Evolutionary conservation across 2,113 vertebrate species (phyloP).

Genomic region (Dromaius novaehollandiae): DNA sequence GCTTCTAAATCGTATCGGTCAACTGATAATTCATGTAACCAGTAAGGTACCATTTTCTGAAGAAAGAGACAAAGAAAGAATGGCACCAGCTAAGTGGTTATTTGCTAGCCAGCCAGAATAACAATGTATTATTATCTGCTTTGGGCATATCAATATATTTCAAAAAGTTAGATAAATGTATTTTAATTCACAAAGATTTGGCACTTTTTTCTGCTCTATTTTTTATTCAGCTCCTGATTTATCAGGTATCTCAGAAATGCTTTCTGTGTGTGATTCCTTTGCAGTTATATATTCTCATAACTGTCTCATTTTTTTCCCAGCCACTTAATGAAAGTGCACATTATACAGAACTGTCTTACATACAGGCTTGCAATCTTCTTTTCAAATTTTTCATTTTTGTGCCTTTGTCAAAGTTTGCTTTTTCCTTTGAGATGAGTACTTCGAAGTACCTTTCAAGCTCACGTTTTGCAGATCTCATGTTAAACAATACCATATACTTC

Average conservation of each 20-base stretch:
- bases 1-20: not conserved
- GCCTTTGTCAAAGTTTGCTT: not conserved
- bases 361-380: not conserved
- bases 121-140: not conserved
- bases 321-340: not conserved
- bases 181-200: slow-evolving; percentile 1
- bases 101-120: not conserved
- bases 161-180: not conserved
- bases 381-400: not conserved
- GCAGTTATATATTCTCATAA: not conserved
- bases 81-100: not conserved
- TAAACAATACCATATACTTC: not conserved
- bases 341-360: not conserved
- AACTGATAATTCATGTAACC: not conserved
- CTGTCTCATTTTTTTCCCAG: not conserved
- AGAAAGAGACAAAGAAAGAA: not conserved
- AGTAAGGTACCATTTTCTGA: not conserved
- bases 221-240: not conserved
- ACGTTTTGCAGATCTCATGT: not conserved
- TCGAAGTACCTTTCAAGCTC: not conserved
- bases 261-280: not conserved
- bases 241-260: not conserved
- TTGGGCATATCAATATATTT: not conserved
- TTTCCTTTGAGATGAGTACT: not conserved
- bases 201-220: not conserved